Base-by-base conservation (phyloP, 2,113 vertebrate species). In the Datnioides undecimradiatus region DNA sequence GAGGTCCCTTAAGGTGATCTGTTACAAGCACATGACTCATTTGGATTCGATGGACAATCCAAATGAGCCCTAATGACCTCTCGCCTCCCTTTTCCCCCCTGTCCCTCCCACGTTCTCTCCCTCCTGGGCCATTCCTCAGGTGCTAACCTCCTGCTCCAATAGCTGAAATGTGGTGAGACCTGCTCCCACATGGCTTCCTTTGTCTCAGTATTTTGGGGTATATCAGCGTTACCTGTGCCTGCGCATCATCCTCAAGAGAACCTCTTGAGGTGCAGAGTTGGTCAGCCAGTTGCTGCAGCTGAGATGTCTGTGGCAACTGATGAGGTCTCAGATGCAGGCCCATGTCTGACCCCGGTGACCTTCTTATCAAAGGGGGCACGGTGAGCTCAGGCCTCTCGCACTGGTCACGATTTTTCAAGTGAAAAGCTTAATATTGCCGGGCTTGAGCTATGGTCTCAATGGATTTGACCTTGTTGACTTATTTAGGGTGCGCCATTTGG, bases 11-110 rank as follows among this genome's bases (percentile, higher is more conserved):
- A 52, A 70, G 69, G 58, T 66, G 81, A 83, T 85, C 89, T 79
- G 90, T 91, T 87, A 85, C 83, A 90, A 93, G 92, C 92, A 93
- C 90, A 93, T 1, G 54, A 79, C 87, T 86, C 77, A 38, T 91
- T 88, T 84, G 83, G 91, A 90, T 79, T 84, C 48, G 49, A n/a
- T 23, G 74, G 70, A 85, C 59, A 38, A 70, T 90, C 86, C 80
- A 83, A 81, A 88, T 19, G 40, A 80, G 67, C 79, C 70, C 71
- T 60, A 80, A 82, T 25, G 27, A 63, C 75, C 68, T 31, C 51
- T 48, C 17, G 0, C 16, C 10, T 29, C 2, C 40, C 0, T 25
- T 0, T 17, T 6, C 13, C 11, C 21, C 2, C 46, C 38, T 38
- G 25, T 41, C 2, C 10, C 31, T 34, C 51, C 52, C 31, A 13